Evolutionary conservation across 2,888 invertebrate genomes (phyloP).

Genomic region (Leptinotarsa juncta): DNA sequence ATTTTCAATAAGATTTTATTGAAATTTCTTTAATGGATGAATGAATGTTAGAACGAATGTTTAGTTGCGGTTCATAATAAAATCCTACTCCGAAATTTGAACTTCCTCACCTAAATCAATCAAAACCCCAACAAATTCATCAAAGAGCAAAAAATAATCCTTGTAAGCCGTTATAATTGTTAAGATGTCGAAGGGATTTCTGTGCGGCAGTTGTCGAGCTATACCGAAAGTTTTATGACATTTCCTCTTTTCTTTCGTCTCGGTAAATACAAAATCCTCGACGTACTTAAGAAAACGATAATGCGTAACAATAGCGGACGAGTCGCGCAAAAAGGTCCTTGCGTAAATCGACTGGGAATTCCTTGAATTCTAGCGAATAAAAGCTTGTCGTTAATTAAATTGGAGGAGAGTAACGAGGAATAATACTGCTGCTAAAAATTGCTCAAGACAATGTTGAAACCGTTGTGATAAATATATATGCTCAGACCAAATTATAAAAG

Average conservation of each 20-base stretch:
- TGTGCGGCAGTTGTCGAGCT: background rate
- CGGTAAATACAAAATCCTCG: conserved; percentile 3
- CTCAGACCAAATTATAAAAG: conserved; percentile 29
- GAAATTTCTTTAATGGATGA: too few relatives aligned
- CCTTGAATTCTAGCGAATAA: conserved; percentile 18
- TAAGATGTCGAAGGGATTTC: background rate
- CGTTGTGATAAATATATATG: conserved; percentile 31
- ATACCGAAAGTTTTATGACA: background rate
- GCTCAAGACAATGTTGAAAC: conserved; percentile 31
- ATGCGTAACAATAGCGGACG: conserved; percentile 9
- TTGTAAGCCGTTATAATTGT: background rate
- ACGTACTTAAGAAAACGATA: background rate
- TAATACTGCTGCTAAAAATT: conserved; percentile 32
- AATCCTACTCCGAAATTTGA: too few relatives aligned
- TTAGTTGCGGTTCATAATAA: too few relatives aligned
- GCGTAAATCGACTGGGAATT: conserved; percentile 22
- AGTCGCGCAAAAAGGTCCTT: background rate
- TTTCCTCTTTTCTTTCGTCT: background rate
- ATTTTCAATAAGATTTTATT: too few relatives aligned
- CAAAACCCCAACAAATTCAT: background rate
- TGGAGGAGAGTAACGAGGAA: conserved; percentile 25
- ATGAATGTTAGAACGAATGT: too few relatives aligned
- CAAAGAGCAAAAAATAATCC: background rate
- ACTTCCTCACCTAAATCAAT: too few relatives aligned
- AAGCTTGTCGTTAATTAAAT: conserved; percentile 26